Conservation (phyloP, 92 coral and sea anemone species). For the Heteractis magnifica region DNA sequence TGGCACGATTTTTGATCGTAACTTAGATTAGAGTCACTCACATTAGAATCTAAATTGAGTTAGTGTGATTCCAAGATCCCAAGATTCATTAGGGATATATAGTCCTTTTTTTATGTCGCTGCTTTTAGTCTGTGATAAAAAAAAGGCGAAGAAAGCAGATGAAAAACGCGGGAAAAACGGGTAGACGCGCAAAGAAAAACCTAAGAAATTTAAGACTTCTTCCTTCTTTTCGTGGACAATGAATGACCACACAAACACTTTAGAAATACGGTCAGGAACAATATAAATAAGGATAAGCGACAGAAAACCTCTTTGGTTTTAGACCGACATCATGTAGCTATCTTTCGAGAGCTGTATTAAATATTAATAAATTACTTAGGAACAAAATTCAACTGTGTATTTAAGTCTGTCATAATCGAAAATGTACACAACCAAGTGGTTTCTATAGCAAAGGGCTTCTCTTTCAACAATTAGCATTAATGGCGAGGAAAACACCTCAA, state of each 20-base stretch:
- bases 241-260: too few relatives aligned
- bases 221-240: too few relatives aligned
- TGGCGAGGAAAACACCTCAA: neutral
- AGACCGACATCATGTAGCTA: neutral
- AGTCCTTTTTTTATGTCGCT: neutral
- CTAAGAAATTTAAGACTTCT: too few relatives aligned
- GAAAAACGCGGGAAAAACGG: neutral
- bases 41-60: neutral
- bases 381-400: conserved; percentile 4
- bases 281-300: too few relatives aligned
- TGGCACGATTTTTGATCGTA: neutral
- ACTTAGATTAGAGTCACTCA: neutral
- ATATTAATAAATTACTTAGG: conserved; percentile 14
- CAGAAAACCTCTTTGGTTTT: neutral
- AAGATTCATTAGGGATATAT: neutral
- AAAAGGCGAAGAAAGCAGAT: neutral
- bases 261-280: too few relatives aligned
- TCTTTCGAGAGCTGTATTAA: neutral
- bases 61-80: neutral
- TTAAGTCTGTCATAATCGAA: neutral
- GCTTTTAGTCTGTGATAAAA: neutral
- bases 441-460: conserved; percentile 8
- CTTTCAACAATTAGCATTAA: conserved; percentile 14
- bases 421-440: neutral
- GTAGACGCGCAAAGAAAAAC: too few relatives aligned